phyloP scores from a whole-genome alignment of 1,140 invertebrate species.

The Carposina sasakii region DNA sequence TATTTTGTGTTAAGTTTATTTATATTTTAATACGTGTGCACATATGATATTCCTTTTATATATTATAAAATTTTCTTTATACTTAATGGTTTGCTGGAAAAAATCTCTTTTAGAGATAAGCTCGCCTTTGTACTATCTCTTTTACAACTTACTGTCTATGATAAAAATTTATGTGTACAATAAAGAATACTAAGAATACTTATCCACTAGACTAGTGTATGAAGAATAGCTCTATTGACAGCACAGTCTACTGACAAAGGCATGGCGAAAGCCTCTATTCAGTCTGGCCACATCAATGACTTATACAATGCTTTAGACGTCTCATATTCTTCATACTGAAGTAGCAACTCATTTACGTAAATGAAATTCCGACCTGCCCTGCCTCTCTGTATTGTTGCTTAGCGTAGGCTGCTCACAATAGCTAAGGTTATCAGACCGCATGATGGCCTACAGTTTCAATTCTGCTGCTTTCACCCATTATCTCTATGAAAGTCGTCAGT shows the following conservation, averaged over 20 bases:
- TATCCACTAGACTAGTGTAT: too few relatives aligned
- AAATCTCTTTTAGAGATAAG: too few relatives aligned
- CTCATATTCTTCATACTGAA: conserved; percentile 44
- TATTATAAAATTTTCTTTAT: too few relatives aligned
- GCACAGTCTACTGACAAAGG: conserved; percentile 36
- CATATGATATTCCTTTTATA: too few relatives aligned
- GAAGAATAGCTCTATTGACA: conserved; percentile 40
- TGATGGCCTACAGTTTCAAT: conserved; percentile 51
- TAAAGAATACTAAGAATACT: too few relatives aligned
- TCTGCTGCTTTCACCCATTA: conserved; percentile 58
- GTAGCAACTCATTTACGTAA: conserved; percentile 55
- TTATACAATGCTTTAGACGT: conserved; percentile 42
- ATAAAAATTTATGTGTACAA: too few relatives aligned
- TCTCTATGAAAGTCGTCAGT: conserved; percentile 21
- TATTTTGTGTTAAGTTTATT: too few relatives aligned
- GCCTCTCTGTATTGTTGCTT: conserved; percentile 47
- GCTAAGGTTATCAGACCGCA: conserved; percentile 60
- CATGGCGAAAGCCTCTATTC: conserved; percentile 46
- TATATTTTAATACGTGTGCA: too few relatives aligned
- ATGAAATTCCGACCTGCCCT: conserved; percentile 53
- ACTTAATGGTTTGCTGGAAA: too few relatives aligned
- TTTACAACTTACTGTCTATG: too few relatives aligned
- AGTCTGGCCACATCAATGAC: conserved; percentile 27
- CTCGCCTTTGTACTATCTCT: too few relatives aligned
- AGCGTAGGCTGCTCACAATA: conserved; percentile 41